Percentiles rank a stretch among this genome's conserved stretches.
These are phyloP conservation scores for Yasuhikotakia modesta DNA, from an alignment of 2,797 vertebrate genomes.

Conservation along the genomic window DNA sequence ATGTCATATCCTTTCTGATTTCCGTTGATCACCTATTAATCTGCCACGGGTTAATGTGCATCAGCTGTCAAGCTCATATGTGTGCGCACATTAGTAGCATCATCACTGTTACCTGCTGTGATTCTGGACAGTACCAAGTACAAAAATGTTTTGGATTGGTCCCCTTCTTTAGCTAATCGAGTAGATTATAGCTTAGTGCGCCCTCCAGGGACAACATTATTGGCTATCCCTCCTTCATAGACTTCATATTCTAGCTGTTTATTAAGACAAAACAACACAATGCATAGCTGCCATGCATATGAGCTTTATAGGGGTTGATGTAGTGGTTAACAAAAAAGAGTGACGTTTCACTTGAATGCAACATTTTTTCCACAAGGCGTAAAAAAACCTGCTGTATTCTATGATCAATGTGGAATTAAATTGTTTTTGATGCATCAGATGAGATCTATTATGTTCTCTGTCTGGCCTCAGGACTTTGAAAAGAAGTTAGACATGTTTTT, in stretches of 20 bases:
- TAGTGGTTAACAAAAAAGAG: constrained; percentile 5
- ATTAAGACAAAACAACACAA: not conserved
- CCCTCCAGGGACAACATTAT: no score
- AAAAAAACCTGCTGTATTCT: not conserved
- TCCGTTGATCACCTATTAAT: constrained; percentile 46
- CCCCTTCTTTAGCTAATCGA: no score
- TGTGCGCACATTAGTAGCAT: constrained; percentile 13
- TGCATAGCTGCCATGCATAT: constrained; percentile 20
- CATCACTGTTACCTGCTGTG: not conserved
- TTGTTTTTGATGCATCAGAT: not conserved
- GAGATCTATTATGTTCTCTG: not conserved
- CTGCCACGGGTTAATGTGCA: constrained; percentile 30
- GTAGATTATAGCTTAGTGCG: no score
- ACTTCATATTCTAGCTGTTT: no score
- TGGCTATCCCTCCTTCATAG: no score
- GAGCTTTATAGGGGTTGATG: constrained; percentile 48
- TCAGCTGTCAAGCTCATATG: constrained; percentile 48
- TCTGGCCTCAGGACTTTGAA: not conserved
- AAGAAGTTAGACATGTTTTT: not conserved
- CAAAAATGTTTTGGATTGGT: no score
- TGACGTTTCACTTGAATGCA: constrained; percentile 54
- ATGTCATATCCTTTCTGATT: constrained; percentile 54
- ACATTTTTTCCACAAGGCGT: constrained; percentile 39
- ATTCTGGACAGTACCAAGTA: not conserved
- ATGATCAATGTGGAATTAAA: not conserved